Base-by-base conservation (phyloP, 2,888 invertebrate genomes). In the Plemyria rubiginata region DNA sequence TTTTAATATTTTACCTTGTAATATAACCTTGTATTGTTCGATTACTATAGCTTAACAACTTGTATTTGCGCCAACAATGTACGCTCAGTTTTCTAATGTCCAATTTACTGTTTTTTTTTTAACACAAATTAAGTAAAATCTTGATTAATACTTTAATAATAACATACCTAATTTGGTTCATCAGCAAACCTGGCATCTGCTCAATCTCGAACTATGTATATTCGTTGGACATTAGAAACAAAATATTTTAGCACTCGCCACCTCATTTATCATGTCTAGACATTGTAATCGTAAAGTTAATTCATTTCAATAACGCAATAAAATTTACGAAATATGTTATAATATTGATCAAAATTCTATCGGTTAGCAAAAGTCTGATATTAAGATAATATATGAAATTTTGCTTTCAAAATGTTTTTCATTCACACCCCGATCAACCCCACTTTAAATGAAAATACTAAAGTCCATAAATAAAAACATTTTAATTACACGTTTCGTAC, bases 351-450 rank as follows among this genome's bases (percentile, higher is more conserved):
- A 81, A 78, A 63, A 82, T 79, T 84, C 78, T 85, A 86, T 85
- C 88, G 82, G 83, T 83, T 85, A 84, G 80, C 84, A 87, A 85
- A 88, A 92, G 89, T 90, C 90, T 90, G 89, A 90, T 78, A 82
- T 76, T 76, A 72, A 84, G 79, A 62, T 48, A 55, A 51, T 63
- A 69, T 86, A 88, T 84, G 82, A 85, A 38, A 84, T 81, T 87
- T 91, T 90, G 91, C 90, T 91, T 91, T 90, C 83, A 58, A 72
- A 78, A 29, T 41, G 68, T 16, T 67, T 77, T 79, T 76, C 67
- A 75, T 72, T 78, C 2, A 65, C 12, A 49, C 4, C 43, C 7
- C 15, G 55, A 52, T 8, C 32, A 5, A 6, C 32, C 32, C 32
- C 6, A 7, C 7, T 4, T 4, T 36, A 13, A 38, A 55, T 28